These are phyloP conservation scores for Phalacrocorax brasilianus DNA, from an alignment of 2,113 vertebrate species.

Conservation along the genomic window DNA sequence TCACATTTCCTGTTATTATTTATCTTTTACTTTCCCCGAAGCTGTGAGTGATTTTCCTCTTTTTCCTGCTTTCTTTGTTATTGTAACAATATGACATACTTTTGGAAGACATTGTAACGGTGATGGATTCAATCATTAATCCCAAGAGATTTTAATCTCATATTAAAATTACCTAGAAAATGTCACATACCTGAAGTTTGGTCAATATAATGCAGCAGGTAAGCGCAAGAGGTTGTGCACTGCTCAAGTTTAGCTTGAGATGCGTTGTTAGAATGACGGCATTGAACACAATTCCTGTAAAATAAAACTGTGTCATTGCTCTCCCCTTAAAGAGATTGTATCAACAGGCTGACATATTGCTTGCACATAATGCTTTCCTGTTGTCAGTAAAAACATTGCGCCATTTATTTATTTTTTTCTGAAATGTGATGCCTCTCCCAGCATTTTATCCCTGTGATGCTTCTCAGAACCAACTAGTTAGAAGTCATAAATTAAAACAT, in stretches of 20 bases:
- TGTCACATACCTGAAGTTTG: slow-evolving; percentile 78
- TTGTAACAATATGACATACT: neutral
- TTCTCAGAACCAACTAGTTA: neutral
- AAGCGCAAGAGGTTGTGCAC: slow-evolving; percentile 84
- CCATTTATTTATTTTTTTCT: slow-evolving; percentile 25
- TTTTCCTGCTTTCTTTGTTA: neutral
- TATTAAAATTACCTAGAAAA: neutral
- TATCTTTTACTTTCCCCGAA: slow-evolving; percentile 40
- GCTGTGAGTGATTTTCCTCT: neutral
- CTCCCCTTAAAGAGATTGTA: neutral
- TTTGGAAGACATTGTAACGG: neutral
- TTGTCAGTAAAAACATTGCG: slow-evolving; percentile 10
- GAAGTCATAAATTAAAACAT: neutral
- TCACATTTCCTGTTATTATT: slow-evolving; percentile 48
- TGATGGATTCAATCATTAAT: neutral
- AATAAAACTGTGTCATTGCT: neutral
- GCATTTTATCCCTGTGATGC: neutral
- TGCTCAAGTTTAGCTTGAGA: slow-evolving; percentile 68
- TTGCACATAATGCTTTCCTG: neutral
- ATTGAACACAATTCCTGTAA: slow-evolving; percentile 86
- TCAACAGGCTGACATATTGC: neutral
- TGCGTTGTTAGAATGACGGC: slow-evolving; percentile 80
- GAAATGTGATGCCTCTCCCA: neutral
- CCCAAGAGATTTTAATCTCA: neutral
- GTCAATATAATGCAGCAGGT: slow-evolving; percentile 76